Evolutionary conservation across 2,888 invertebrate genomes (phyloP), one percentile per base, ranked within the genome.

Genomic region (Tenthredo livida): DNA sequence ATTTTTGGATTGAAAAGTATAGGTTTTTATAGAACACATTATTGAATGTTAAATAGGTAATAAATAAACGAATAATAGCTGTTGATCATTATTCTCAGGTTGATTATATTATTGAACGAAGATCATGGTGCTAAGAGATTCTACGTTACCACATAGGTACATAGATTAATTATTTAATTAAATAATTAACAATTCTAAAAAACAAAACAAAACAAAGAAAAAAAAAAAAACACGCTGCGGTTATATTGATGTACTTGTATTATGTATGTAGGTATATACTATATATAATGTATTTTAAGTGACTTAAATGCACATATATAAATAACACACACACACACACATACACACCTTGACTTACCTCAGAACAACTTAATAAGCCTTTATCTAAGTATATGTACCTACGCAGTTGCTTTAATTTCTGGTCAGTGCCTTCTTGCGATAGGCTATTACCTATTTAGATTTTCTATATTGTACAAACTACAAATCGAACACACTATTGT

Each of bases 361-460:
- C 75, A 25, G 15, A 75, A 9, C 47, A 47, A 75, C 75, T 47
- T 50, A 75, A 75, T 37, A 75, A 75, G 43, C 47, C 47, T 75
- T 47, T 47, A 40, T 75, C 29, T 29, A 25, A 75, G 6, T 75
- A 47, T 17, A 37, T 72, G 21, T n/a, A 40, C 75, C 75, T 43
- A 7, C 9, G 29, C 43, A n/a, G 54, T 77, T 77, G 54, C 77
- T 77, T 77, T n/a, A 50, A 77, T 77, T 77, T 77, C 29, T 54
- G 50, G 77, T 54, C 83, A 54, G 70, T 83, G 72, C 78, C 77
- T 84, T 50, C 21, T 84, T 65, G 65, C 77, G 37, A 84, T 80
- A 84, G 65, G 77, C 43, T 80, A 47, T 47, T 75, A 61, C 5
- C 67, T 54, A 29, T 47, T n/a, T 65, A 33, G 15, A 67, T 12